Base-by-base conservation (phyloP, 2,113 vertebrate genomes). In the Menidia beryllina region DNA sequence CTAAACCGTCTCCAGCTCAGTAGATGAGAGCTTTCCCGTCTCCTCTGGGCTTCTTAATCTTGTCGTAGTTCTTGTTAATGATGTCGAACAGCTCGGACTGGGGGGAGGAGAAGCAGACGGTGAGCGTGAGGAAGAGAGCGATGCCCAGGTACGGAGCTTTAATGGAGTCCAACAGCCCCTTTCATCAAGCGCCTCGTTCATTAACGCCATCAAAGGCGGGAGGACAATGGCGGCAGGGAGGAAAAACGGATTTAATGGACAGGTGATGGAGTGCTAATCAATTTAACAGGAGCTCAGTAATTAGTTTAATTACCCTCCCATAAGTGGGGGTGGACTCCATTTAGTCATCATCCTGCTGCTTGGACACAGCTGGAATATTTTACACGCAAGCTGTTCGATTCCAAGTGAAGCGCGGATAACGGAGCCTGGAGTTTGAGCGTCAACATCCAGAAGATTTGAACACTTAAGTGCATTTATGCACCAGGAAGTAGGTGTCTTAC, bases 1-100 rank as follows among this genome's bases (percentile, higher is more conserved):
- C 43, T 58, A 87, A 51, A 82, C 36, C 34, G 57, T 43, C 51
- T 58, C 23, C 20, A 7, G 30, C 30, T 69, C 86, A 97, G 86
- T 97, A 97, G 90, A 97, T 95, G 79, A 96, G 94, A 17, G 95
- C 95, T 67, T 97, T 97, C 60, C 92, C 93, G 41, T 96, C 95
- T 83, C 96, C 96, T 68, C 94, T 94, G 41, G 96, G 95, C 87
- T 94, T 96, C 91, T 95, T 96, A 63, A 97, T 96, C 88, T 97
- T 97, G 90, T 94, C 93, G 0, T 93, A 95, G 86, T 97, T 97
- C 92, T 97, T 97, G 89, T 70, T 93, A 83, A 96, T 94, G 79
- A 94, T 91, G 88, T 97, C 96, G 52, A 94, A 95, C 67, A 96
- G 86, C 53, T 94, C 92, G 19, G 96, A 95, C 96, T 97, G 79